Percentiles rank a stretch among this genome's conserved stretches.
phyloP scores from a whole-genome alignment of 2,797 vertebrate species.

The Poecilia gillii region DNA sequence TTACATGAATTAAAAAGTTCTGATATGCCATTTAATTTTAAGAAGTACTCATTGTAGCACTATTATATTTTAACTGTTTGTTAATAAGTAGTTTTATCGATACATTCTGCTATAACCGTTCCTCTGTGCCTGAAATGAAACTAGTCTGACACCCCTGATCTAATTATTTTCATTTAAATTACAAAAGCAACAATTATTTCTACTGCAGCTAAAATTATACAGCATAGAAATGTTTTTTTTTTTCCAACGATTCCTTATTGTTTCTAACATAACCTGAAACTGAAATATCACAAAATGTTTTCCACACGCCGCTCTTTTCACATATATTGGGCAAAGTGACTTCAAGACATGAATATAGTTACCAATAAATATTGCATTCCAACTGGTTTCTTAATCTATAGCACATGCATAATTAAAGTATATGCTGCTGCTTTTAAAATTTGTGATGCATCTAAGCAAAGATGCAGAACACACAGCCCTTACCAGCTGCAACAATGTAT shows the following conservation, averaged over 20 bases:
- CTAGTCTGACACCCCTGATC: neutral
- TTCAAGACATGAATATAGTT: neutral
- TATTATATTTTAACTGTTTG: too few species aligned
- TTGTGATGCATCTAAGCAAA: neutral
- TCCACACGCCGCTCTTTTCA: neutral
- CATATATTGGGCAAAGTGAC: neutral
- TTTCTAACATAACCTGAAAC: neutral
- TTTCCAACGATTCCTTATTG: neutral
- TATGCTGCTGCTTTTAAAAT: neutral
- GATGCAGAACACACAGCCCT: neutral
- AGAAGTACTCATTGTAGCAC: too few species aligned
- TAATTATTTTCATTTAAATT: neutral
- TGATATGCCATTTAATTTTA: too few species aligned
- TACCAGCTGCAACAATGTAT: neutral
- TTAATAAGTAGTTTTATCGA: too few species aligned
- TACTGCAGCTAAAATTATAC: neutral
- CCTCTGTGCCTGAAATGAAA: too few species aligned
- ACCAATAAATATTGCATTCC: neutral
- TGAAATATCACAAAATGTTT: neutral
- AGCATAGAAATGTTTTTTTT: neutral
- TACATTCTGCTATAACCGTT: too few species aligned
- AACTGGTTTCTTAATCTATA: neutral
- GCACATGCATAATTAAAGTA: neutral
- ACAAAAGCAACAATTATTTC: neutral
- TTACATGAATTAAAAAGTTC: too few species aligned